Evolutionary conservation across 2,797 vertebrate species (phyloP), one percentile per base, ranked within the genome.

Genomic region (Petrocephalus schoutedeni): DNA sequence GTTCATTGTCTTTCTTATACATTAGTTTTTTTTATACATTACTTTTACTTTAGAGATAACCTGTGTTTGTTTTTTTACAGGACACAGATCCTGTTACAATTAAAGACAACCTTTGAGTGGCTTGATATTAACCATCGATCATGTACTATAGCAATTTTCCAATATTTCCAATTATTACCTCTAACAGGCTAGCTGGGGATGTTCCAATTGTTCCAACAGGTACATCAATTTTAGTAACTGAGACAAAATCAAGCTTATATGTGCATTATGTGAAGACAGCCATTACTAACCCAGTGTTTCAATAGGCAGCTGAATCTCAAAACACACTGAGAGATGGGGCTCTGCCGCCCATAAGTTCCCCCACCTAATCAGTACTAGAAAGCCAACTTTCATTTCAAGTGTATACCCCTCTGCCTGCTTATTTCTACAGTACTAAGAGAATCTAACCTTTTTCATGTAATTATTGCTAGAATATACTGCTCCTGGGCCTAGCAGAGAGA

Each of bases 111-210:
- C 32, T 74, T 74, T 41, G 5, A 77, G 28, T 7, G 14, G 28
- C 5, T 19, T 19, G 6, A 16, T 41, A 41, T 77, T 2, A 77
- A 77, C 41, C 4, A 45, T 45, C 32, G 2, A 77, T 45, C 19
- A 41, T 41, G 32, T 12, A 41, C 14, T 77, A 77, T 45, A 77
- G 36, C 19, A 41, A 77, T 45, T 36, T 77, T 45, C 36, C 28
- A 41, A 19, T 8, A 98, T 99, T 99, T 97, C 97, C 98, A 98
- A 99, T 99, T 99, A 99, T 98, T 98, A 99, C 98, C 98, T 99
- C 99, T 99, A 98, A 98, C 98, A 97, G 97, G 97, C 97, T 97
- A 99, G 98, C 97, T 99, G 98, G 97, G 97, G 96, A 95, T 97
- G 98, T 98, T 98, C 97, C 97, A 97, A 97, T 96, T 97, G 97